Base-by-base conservation (phyloP, 2,113 vertebrate species). In the Amia ocellicauda region DNA sequence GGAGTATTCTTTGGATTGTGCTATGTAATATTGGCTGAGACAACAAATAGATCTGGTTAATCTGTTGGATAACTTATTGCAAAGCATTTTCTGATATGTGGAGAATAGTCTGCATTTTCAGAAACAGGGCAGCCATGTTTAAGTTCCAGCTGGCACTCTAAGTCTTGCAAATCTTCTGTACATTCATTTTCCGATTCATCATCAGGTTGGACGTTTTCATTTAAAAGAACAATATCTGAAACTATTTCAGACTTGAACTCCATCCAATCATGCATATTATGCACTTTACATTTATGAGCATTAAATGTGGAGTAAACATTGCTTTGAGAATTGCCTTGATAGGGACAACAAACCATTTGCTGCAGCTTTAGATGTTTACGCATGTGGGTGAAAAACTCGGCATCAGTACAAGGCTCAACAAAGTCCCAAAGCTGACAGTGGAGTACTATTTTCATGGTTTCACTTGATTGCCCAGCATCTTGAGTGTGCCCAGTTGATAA, bases 401-500 rank as follows among this genome's bases (percentile, higher is more conserved):
- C 11, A 22, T 58, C 31, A 22, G 42, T 47, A 41, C 66, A 62
- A 41, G 57, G 73, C 63, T 75, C 69, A 2, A 64, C 58, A 57
- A 69, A 67, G 52, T 72, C 27, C 14, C 58, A 45, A 11, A 60
- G 22, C 58, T 60, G 58, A 60, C 36, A 60, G 16, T 41, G 56
- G 19, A 58, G 42, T 22, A 22, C 56, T 3, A 58, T 3, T 1
- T 71, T 63, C 3, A n/a, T n/a, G n/a, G n/a, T n/a, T n/a, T n/a
- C n/a, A n/a, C n/a, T n/a, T n/a, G n/a, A n/a, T n/a, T n/a, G n/a
- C 64, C 54, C 20, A 4, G 1, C 50, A 17, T 67, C 61, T 71
- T 74, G 47, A 58, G 40, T 28, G 64, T 75, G 73, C 36, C 67
- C 64, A 60, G 31, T 52, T 64, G 67, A 58, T 58, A 67, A 23